Conservation (phyloP, 2,113 vertebrate species). For the Myocastor coypus region DNA sequence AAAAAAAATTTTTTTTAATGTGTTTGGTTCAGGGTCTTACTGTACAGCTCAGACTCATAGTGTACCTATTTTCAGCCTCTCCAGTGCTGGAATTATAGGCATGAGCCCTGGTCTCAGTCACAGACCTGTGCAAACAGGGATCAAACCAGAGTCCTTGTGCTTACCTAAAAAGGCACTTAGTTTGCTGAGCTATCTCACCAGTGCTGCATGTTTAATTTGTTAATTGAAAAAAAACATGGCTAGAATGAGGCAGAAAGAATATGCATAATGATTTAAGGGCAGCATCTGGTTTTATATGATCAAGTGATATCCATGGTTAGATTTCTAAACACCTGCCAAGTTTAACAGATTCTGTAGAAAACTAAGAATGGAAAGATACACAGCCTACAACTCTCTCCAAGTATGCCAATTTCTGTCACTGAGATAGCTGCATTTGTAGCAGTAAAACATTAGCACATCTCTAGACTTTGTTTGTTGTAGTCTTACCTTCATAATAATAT, state of each 20-base stretch:
- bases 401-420: background rate
- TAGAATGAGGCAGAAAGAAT: background rate
- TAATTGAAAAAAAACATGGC: conserved; percentile 18
- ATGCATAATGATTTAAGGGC: background rate
- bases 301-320: conserved; percentile 29
- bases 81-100: too few relatives aligned
- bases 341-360: conserved; percentile 39
- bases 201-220: background rate
- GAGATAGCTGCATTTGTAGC: background rate
- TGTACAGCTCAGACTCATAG: too few relatives aligned
- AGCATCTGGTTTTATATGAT: background rate
- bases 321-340: background rate
- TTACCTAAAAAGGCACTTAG: too few relatives aligned
- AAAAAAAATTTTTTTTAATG: too few relatives aligned
- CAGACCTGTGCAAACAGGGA: too few relatives aligned
- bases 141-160: too few relatives aligned
- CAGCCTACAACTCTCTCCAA: background rate
- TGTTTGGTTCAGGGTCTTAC: too few relatives aligned
- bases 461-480: background rate
- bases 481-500: background rate
- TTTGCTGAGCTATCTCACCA: too few relatives aligned
- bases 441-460: conserved; percentile 6
- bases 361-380: background rate
- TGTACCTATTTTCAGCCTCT: too few relatives aligned
- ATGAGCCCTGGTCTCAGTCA: too few relatives aligned